Evolutionary conservation across 1,140 invertebrate species (phyloP).

Genomic region (Drosophila saltans): DNA sequence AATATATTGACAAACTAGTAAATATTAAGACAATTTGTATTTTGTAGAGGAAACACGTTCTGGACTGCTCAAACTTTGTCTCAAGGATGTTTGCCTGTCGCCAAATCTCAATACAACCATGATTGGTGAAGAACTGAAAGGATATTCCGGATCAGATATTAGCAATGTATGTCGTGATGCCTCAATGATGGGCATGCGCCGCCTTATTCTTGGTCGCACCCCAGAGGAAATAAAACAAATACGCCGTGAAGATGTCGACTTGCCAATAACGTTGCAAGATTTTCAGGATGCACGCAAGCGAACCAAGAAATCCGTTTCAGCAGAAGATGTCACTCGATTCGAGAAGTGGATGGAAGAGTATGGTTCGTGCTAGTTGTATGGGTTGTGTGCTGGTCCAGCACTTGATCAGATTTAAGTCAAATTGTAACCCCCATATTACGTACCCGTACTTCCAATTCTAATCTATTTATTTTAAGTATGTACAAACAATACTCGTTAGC

Average conservation of each 20-base stretch:
- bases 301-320: slow-evolving; percentile 97
- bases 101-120: slow-evolving; percentile 90
- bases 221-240: slow-evolving; percentile 97
- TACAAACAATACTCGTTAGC: slow-evolving; percentile 13
- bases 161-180: slow-evolving; percentile 99
- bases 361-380: slow-evolving; percentile 87
- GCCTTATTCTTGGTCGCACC: slow-evolving; percentile 95
- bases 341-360: slow-evolving; percentile 98
- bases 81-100: slow-evolving; percentile 94
- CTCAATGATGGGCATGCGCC: slow-evolving; percentile 99
- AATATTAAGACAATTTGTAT: neutral
- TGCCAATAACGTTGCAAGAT: slow-evolving; percentile 94
- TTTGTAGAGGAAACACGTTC: slow-evolving; percentile 89
- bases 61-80: slow-evolving; percentile 94
- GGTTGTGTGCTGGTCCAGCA: slow-evolving; percentile 58
- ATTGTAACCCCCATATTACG: slow-evolving; percentile 31
- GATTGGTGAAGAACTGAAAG: slow-evolving; percentile 93
- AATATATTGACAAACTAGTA: neutral
- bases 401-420: slow-evolving; percentile 25
- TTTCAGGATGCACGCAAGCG: slow-evolving; percentile 94
- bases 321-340: slow-evolving; percentile 96
- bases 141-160: slow-evolving; percentile 99
- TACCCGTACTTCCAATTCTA: slow-evolving; percentile 65
- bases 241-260: slow-evolving; percentile 96
- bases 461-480: slow-evolving; percentile 16